A percentile compares a stretch with the other conserved stretches of the same genome.
These are phyloP conservation scores for Otus scops DNA, from an alignment of 2,797 vertebrate species.

Conservation along the genomic window DNA sequence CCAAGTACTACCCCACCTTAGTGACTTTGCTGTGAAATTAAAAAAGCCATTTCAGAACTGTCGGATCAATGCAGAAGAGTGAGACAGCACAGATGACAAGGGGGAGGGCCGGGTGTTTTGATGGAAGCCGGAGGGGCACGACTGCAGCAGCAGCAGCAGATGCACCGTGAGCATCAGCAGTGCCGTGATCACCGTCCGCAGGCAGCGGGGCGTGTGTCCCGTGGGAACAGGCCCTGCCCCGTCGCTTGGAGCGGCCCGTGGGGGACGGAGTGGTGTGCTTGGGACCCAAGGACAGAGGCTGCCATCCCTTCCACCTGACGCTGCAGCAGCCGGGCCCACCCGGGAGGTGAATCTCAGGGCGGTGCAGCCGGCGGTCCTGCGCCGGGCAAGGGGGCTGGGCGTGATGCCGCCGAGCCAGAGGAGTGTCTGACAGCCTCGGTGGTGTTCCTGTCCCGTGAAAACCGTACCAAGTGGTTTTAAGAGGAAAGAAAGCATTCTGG, in stretches of 20 bases:
- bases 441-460: not conserved
- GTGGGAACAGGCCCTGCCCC: accelerated
- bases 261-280: accelerated
- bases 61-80: accelerated
- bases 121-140: not conserved
- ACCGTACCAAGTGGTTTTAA: not conserved
- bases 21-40: not conserved
- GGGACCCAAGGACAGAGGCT: accelerated
- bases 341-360: not conserved
- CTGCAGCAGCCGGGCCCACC: not conserved
- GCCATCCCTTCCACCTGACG: not conserved
- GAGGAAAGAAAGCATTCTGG: accelerated
- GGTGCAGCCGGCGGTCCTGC: accelerated
- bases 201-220: accelerated
- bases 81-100: accelerated
- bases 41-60: not conserved
- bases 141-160: not conserved
- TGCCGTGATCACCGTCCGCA: not conserved
- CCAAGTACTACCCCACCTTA: not conserved
- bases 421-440: not conserved
- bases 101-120: not conserved
- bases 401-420: not conserved
- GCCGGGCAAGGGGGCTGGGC: accelerated
- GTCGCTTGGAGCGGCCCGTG: not conserved
- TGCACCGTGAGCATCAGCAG: accelerated